phyloP scores from a whole-genome alignment of 23 tunicate genomes.

The Oikopleura albicans region DNA sequence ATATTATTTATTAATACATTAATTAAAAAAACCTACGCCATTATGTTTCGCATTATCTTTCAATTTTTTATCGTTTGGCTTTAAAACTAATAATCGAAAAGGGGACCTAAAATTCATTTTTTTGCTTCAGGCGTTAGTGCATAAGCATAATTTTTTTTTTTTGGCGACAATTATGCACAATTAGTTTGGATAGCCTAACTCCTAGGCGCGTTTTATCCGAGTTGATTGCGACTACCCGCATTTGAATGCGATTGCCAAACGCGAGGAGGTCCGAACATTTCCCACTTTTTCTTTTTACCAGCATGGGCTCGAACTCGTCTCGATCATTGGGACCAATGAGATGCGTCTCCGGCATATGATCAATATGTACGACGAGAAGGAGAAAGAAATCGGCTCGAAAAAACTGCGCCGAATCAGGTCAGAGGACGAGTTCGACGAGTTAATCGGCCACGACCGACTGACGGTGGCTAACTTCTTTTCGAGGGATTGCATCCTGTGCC shows the following conservation, averaged over 20 bases:
- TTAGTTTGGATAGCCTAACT: too few species aligned
- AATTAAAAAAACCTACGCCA: too few species aligned
- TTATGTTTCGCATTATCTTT: not conserved
- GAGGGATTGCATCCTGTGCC: not conserved
- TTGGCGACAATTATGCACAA: too few species aligned
- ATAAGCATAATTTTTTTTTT: too few species aligned
- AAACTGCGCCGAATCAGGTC: not conserved
- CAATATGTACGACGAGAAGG: not conserved
- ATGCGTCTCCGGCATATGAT: not conserved
- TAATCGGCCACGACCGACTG: not conserved
- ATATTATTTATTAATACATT: too few species aligned
- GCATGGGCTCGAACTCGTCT: not conserved
- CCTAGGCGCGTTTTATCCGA: too few species aligned
- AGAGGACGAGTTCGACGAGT: not conserved
- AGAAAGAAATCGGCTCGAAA: not conserved
- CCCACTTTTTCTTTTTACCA: conserved; percentile 12
- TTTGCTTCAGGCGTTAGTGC: too few species aligned
- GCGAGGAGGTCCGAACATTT: not conserved
- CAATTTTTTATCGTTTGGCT: not conserved
- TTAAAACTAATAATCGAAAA: not conserved
- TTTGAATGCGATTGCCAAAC: not conserved
- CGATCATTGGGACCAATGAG: not conserved
- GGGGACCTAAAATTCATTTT: too few species aligned
- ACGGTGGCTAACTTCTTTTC: not conserved
- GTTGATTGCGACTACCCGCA: not conserved